Base-by-base conservation (phyloP, 2,888 invertebrate genomes). In the Merodon equestris region DNA sequence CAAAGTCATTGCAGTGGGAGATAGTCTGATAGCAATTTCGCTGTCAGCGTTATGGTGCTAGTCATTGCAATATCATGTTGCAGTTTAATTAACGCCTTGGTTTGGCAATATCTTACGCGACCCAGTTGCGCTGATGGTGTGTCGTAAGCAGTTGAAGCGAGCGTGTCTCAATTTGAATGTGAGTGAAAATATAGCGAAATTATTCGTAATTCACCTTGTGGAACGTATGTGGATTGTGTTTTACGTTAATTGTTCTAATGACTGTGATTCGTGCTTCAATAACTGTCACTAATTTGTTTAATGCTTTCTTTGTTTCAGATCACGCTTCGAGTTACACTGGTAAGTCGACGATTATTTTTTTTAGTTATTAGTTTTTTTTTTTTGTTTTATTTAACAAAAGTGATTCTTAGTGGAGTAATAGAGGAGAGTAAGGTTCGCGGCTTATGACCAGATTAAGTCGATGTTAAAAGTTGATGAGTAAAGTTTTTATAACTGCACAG, bases 41-140 rank as follows among this genome's bases (percentile, higher is more conserved):
- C 27, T 27, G 27, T 4, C 42, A 56, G 56, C 18, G 10, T 13
- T 34, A 27, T 34, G 9, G 18, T 42, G 56, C 44, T 56, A 44
- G 27, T 42, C 56, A 27, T 27, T 27, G 7, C 27, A 27, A 27
- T 27, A 2, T 27, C 27, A 56, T 1, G 17, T 44, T 42, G 27
- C 44, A 44, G 56, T 44, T 53, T 27, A 27, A 19, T 13, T 42
- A 7, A 14, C 44, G 14, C 27, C 44, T 42, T 56, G 14, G 14
- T 13, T 56, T 27, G 14, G 14, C 27, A 19, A 56, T 27, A 44
- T 14, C 9, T 44, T 44, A 44, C 27, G 10, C 12, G 47, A 12
- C 12, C 47, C 17, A 47, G 17, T 47, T 47, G 56, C 12, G n/a
- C 42, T 10, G 7, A 3, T 27, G 27, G 14, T 56, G 42, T 56